Percentiles rank a stretch among this genome's conserved stretches.
phyloP scores from a whole-genome alignment of 2,797 vertebrate species.

The Yasuhikotakia modesta region DNA sequence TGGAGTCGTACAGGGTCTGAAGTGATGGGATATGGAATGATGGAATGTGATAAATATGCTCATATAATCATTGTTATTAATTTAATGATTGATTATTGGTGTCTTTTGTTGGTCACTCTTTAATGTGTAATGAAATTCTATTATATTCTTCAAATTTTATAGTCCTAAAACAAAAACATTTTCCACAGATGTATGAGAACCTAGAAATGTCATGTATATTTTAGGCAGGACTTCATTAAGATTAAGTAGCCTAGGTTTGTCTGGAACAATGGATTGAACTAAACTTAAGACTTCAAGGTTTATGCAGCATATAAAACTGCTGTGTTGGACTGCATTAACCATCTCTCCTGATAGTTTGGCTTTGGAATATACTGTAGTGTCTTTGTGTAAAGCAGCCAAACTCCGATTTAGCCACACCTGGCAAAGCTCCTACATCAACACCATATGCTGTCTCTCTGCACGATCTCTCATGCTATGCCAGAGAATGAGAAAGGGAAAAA shows the following conservation, averaged over 20 bases:
- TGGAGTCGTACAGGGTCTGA: too few species aligned
- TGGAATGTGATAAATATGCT: too few species aligned
- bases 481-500: slow-evolving; percentile 31
- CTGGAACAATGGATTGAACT: not conserved
- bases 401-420: slow-evolving; percentile 50
- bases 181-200: not conserved
- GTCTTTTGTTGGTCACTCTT: too few species aligned
- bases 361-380: slow-evolving; percentile 23
- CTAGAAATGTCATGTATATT: not conserved
- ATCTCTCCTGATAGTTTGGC: slow-evolving; percentile 3
- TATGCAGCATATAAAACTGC: not conserved
- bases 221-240: not conserved
- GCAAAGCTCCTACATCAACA: slow-evolving; percentile 49
- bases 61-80: too few species aligned
- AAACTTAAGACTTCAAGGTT: not conserved
- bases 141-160: too few species aligned
- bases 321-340: not conserved
- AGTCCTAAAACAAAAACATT: not conserved
- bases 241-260: not conserved
- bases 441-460: slow-evolving; percentile 51
- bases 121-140: not conserved
- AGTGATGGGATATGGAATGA: too few species aligned
- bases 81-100: too few species aligned
- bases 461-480: slow-evolving; percentile 38
- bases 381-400: slow-evolving; percentile 20